Conservation (phyloP, 2,113 vertebrate species). For the Cephalopterus ornatus region DNA sequence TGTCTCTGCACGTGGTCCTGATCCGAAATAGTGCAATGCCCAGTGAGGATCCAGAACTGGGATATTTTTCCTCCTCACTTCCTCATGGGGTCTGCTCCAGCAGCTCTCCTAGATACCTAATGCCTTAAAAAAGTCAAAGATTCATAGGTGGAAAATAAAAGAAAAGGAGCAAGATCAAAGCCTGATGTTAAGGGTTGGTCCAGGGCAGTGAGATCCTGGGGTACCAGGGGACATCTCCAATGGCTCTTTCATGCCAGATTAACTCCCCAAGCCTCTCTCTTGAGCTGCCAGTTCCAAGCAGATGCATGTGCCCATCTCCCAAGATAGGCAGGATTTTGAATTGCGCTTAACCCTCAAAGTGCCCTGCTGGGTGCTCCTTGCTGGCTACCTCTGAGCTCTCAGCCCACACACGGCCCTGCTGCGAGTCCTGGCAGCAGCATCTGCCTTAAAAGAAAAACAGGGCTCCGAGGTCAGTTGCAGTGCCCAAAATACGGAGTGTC, state of each 20-base stretch:
- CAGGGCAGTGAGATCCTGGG: background rate
- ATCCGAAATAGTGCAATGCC: background rate
- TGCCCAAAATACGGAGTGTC: background rate
- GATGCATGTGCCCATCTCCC: background rate
- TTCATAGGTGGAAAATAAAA: background rate
- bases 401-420: fast-evolving
- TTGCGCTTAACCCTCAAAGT: fast-evolving
- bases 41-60: background rate
- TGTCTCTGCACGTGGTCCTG: background rate
- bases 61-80: background rate
- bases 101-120: background rate
- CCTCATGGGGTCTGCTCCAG: background rate
- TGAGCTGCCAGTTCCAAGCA: background rate
- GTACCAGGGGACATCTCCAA: background rate
- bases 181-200: background rate
- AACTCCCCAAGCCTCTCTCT: background rate
- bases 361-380: background rate
- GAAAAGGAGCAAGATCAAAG: background rate
- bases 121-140: background rate
- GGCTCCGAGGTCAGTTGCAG: fast-evolving
- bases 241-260: background rate
- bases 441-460: background rate
- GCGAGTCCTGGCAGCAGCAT: background rate
- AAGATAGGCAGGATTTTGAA: fast-evolving
- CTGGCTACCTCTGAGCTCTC: background rate